Percentiles rank a stretch among this genome's conserved stretches.
Conservation (phyloP, 2,888 invertebrate genomes). For the Brachyopa scutellaris region DNA sequence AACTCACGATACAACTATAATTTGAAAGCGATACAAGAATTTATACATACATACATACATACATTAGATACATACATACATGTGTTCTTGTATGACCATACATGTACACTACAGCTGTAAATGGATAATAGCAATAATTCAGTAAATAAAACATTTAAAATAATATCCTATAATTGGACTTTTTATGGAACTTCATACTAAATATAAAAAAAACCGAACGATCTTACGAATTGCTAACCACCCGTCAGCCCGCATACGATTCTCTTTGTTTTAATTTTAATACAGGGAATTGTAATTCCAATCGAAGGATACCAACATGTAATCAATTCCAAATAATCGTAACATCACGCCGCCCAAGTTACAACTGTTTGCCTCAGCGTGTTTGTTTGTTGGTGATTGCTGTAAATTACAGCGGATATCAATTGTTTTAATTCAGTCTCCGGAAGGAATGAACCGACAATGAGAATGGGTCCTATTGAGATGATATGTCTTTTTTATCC, state of each 20-base stretch:
- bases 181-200: no score
- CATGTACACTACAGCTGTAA: no score
- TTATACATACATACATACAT: no score
- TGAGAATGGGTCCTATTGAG: conserved; percentile 35
- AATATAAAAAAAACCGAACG: no score
- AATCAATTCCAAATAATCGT: conserved; percentile 56
- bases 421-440: conserved; percentile 65
- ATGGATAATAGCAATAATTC: no score
- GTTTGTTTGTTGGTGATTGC: conserved; percentile 28
- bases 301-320: conserved; percentile 53
- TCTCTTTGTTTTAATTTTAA: conserved; percentile 53
- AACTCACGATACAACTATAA: no score
- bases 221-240: no score
- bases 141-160: no score
- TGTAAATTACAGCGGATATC: conserved; percentile 60
- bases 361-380: conserved; percentile 25
- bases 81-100: no score
- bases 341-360: conserved; percentile 20
- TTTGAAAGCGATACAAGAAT: no score
- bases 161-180: no score
- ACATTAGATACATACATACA: no score
- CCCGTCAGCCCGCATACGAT: conserved; percentile 44
- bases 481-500: conserved; percentile 47
- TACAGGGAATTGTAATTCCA: conserved; percentile 24
- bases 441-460: conserved; percentile 56